These are phyloP conservation scores for Pharmacophagus antenor DNA, from an alignment of 2,888 invertebrate genomes.

Conservation along the genomic window DNA sequence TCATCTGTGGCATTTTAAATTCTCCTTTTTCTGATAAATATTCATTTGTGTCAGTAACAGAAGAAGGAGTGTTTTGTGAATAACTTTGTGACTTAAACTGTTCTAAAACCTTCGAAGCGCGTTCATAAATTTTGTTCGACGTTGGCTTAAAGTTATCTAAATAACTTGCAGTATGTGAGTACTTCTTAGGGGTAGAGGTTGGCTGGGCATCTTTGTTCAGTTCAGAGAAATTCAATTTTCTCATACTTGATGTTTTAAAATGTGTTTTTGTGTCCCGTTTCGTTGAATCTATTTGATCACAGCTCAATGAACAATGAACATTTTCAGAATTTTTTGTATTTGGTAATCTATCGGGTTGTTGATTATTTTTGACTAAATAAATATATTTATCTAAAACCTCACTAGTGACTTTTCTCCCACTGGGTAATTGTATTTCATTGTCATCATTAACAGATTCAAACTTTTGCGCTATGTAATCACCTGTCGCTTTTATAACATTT, in stretches of 20 bases:
- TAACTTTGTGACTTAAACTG: slow-evolving; percentile 65
- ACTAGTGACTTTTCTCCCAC: slow-evolving; percentile 59
- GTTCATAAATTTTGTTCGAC: slow-evolving; percentile 68
- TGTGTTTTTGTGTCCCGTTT: slow-evolving; percentile 32
- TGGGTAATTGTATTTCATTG: slow-evolving; percentile 58
- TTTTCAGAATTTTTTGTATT: slow-evolving; percentile 31
- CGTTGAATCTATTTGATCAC: slow-evolving; percentile 26
- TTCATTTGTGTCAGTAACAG: slow-evolving; percentile 48
- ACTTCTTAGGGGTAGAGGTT: slow-evolving; percentile 68
- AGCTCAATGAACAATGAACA: slow-evolving; percentile 25
- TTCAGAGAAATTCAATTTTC: slow-evolving; percentile 63
- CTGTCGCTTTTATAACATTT: slow-evolving; percentile 68
- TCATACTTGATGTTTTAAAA: slow-evolving; percentile 55
- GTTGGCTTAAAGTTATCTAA: slow-evolving; percentile 61
- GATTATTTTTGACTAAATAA: slow-evolving; percentile 65
- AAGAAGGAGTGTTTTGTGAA: slow-evolving; percentile 47
- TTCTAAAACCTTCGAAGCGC: slow-evolving; percentile 68
- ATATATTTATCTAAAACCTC: slow-evolving; percentile 70
- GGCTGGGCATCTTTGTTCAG: slow-evolving; percentile 65
- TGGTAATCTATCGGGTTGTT: slow-evolving; percentile 42
- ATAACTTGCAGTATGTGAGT: slow-evolving; percentile 41
- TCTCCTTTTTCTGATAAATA: slow-evolving; percentile 54
- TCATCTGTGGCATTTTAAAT: slow-evolving; percentile 70
- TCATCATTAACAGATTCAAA: slow-evolving; percentile 49
- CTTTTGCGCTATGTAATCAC: slow-evolving; percentile 64